Evolutionary conservation across 2,797 vertebrate species (phyloP).

Genomic region (Cynopterus sphinx): DNA sequence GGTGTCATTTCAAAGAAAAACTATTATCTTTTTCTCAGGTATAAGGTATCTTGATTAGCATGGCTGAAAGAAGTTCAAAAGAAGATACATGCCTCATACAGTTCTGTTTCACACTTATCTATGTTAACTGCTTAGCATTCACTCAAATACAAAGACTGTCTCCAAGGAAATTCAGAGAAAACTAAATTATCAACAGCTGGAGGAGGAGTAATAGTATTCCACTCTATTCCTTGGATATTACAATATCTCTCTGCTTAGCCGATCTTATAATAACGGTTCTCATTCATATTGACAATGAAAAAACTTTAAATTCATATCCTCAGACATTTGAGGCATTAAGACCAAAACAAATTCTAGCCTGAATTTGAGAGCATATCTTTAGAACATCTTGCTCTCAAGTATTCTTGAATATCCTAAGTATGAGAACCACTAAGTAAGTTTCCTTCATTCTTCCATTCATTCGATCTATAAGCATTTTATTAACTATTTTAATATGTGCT

Average conservation of each 20-base stretch:
- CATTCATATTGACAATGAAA: not conserved
- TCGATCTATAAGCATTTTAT: not conserved
- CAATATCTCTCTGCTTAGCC: not conserved
- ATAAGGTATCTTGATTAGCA: slow-evolving; percentile 22
- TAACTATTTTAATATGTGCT: not conserved
- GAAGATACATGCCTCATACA: not conserved
- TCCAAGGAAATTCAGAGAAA: slow-evolving; percentile 24
- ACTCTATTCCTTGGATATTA: not conserved
- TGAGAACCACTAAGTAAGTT: not conserved
- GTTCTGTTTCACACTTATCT: slow-evolving; percentile 29
- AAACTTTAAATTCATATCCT: not conserved
- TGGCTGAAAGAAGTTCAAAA: slow-evolving; percentile 42
- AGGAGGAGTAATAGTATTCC: not conserved
- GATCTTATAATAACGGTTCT: not conserved
- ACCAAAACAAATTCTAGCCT: not conserved
- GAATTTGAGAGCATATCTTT: not conserved
- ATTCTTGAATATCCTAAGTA: not conserved
- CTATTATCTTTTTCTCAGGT: slow-evolving; percentile 9
- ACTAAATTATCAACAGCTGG: not conserved
- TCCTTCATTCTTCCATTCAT: not conserved
- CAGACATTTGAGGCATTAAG: not conserved
- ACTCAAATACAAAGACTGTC: slow-evolving; percentile 26
- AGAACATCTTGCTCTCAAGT: not conserved
- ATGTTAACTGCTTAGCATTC: slow-evolving; percentile 6
- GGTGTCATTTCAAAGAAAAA: slow-evolving; percentile 29